These are phyloP conservation scores for Acropora tenuis DNA, from an alignment of 64 coral and sea anemone genomes.

Conservation along the genomic window DNA sequence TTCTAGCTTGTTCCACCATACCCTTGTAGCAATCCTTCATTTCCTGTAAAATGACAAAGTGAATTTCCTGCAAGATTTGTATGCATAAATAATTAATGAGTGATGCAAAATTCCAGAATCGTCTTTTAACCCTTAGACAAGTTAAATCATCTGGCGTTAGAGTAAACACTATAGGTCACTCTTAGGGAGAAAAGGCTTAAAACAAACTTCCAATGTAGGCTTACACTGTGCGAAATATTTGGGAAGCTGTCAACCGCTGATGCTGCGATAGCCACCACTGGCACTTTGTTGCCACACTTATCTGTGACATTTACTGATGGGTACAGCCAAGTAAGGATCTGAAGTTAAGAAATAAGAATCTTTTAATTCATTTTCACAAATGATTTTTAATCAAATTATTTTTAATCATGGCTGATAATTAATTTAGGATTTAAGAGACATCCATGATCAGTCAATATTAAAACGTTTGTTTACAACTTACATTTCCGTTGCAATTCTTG, in stretches of 20 bases:
- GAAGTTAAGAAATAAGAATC: no score
- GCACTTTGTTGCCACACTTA: background rate
- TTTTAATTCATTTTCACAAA: background rate
- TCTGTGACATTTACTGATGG: background rate
- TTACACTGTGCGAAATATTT: background rate
- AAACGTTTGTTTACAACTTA: background rate
- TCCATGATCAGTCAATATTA: no score
- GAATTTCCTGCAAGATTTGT: background rate
- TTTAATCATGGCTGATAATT: no score
- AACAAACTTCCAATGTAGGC: background rate
- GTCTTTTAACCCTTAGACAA: background rate
- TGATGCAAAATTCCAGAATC: no score
- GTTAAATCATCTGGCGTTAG: background rate
- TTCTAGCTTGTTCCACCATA: background rate
- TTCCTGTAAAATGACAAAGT: constrained; percentile 17
- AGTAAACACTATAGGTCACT: no score
- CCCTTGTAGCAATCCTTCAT: background rate
- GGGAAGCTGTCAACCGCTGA: background rate
- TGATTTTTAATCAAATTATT: no score
- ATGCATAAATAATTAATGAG: background rate
- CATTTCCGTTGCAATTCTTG: background rate
- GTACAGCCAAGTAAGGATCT: constrained; percentile 25
- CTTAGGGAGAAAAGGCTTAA: no score
- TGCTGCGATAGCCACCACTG: background rate
- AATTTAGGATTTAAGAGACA: no score